These are phyloP conservation scores for Otis tarda DNA, from an alignment of 2,113 vertebrate species.

Conservation along the genomic window DNA sequence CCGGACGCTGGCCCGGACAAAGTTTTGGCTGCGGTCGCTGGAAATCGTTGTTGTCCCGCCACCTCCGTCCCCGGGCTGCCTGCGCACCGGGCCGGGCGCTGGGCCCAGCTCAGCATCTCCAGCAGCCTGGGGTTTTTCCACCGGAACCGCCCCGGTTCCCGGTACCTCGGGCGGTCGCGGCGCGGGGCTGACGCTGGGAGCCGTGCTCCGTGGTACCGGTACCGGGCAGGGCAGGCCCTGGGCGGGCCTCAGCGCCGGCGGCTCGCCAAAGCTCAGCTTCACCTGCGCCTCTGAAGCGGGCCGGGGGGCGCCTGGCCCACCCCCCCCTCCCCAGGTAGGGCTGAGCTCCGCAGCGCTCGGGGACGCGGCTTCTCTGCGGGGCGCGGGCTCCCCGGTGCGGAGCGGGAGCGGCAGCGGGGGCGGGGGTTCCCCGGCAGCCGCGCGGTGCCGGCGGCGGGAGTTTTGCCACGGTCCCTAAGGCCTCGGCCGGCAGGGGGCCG, in stretches of 20 bases:
- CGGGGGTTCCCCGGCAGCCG: too few relatives aligned
- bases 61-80: not conserved
- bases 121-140: not conserved
- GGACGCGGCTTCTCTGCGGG: not conserved
- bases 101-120: not conserved
- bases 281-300: not conserved
- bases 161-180: not conserved
- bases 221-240: not conserved
- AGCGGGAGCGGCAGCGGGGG: too few relatives aligned
- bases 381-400: constrained; percentile 30
- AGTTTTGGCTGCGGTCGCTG: rapidly evolving
- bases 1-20: rapidly evolving
- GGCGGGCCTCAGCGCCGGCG: not conserved
- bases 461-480: too few relatives aligned
- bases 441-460: too few relatives aligned
- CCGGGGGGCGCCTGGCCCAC: not conserved
- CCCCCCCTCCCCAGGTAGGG: not conserved
- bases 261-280: not conserved
- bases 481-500: too few relatives aligned
- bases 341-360: not conserved
- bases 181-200: not conserved
- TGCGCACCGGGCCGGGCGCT: too few relatives aligned
- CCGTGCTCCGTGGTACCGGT: not conserved
- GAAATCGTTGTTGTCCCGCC: not conserved
- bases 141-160: not conserved